phyloP scores from a whole-genome alignment of 2,113 vertebrate genomes.

The Cygnus atratus region DNA sequence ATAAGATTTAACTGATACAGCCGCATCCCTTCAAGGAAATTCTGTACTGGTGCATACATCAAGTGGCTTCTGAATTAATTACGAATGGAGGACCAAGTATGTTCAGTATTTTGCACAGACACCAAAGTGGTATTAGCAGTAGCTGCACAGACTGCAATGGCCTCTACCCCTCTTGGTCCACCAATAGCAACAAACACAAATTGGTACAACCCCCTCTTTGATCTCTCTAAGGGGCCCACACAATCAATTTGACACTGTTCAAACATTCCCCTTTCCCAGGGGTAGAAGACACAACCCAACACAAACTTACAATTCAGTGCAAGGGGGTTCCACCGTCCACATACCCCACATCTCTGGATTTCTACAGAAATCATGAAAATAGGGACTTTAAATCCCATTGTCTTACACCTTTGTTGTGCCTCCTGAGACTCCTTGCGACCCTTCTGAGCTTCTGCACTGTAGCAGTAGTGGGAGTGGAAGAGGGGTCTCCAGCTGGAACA shows the following conservation, averaged over 20 bases:
- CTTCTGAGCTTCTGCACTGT: neutral
- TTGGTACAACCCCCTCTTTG: neutral
- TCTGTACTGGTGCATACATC: neutral
- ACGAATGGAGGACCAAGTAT: neutral
- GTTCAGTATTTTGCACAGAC: neutral
- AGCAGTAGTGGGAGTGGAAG: neutral
- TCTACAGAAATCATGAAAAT: neutral
- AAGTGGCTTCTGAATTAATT: neutral
- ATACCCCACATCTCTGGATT: neutral
- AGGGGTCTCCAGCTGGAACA: neutral
- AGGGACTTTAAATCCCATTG: neutral
- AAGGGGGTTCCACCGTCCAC: neutral
- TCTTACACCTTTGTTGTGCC: accelerated
- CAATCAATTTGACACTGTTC: neutral
- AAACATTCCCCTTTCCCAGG: too few species aligned
- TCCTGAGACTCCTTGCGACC: neutral
- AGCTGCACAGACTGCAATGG: neutral
- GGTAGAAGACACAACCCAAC: neutral
- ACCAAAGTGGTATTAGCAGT: neutral
- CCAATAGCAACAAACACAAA: neutral
- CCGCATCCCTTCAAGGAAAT: neutral
- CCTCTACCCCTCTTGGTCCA: neutral
- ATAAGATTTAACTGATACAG: neutral
- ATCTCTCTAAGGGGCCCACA: neutral
- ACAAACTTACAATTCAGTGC: neutral